Evolutionary conservation across 2,113 vertebrate genomes (phyloP).

Genomic region (Climacteris rufus): DNA sequence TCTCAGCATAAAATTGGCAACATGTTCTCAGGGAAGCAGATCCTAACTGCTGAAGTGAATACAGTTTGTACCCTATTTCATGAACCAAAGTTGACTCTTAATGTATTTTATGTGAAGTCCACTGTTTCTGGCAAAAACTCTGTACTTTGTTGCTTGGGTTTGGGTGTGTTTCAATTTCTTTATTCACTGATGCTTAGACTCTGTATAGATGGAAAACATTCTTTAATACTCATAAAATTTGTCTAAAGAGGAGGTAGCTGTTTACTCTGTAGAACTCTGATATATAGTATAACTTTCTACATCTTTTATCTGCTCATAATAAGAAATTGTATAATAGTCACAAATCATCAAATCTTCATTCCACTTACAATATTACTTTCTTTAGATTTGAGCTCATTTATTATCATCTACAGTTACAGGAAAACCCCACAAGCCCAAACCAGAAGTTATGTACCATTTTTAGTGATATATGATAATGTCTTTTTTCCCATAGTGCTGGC

Average conservation of each 20-base stretch:
- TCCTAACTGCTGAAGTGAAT: background rate
- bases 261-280: background rate
- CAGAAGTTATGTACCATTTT: background rate
- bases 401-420: background rate
- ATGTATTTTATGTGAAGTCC: background rate
- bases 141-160: background rate
- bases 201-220: background rate
- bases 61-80: background rate
- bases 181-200: background rate
- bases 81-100: background rate
- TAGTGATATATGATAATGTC: background rate
- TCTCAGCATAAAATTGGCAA: accelerated
- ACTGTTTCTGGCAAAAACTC: background rate
- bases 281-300: background rate
- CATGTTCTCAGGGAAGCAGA: background rate
- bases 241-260: background rate
- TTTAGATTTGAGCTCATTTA: background rate
- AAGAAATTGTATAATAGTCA: background rate
- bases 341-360: background rate
- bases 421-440: background rate
- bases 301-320: background rate
- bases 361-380: background rate
- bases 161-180: background rate
- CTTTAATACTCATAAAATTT: background rate
- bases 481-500: background rate